Conservation (phyloP, 2,888 invertebrate genomes). For the Drosophila putrida region DNA sequence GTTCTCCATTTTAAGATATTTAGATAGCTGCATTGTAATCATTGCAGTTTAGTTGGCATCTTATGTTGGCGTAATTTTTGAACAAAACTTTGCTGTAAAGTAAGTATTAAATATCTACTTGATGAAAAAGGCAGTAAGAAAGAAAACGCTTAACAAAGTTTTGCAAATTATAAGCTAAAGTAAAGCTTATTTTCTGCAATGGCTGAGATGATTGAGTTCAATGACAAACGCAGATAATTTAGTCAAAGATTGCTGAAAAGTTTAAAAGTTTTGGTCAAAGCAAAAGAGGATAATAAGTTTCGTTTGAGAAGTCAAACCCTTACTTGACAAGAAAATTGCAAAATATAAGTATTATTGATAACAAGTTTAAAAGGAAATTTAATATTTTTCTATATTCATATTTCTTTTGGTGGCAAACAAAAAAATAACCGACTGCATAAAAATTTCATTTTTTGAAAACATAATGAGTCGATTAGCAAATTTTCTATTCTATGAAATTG, state of each 20-base stretch:
- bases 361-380: neutral
- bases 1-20: neutral
- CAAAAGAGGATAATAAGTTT: conserved; percentile 2
- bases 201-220: neutral
- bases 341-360: neutral
- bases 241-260: conserved; percentile 1
- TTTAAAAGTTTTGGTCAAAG: conserved; percentile 1
- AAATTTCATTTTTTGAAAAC: conserved; percentile 25
- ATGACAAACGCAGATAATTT: conserved; percentile 13
- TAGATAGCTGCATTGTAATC: neutral
- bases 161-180: conserved; percentile 19
- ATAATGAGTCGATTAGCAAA: neutral
- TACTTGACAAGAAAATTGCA: conserved; percentile 2
- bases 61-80: conserved; percentile 16
- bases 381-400: too few relatives aligned
- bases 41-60: neutral
- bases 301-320: neutral
- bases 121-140: neutral
- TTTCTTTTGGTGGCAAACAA: too few relatives aligned
- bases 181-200: conserved; percentile 6
- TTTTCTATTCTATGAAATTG: neutral
- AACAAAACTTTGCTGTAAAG: conserved; percentile 7
- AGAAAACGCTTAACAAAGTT: neutral
- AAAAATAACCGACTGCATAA: neutral
- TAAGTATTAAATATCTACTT: neutral